These are phyloP conservation scores for Drosophila testacea DNA, from an alignment of 2,888 invertebrate species.

Conservation along the genomic window DNA sequence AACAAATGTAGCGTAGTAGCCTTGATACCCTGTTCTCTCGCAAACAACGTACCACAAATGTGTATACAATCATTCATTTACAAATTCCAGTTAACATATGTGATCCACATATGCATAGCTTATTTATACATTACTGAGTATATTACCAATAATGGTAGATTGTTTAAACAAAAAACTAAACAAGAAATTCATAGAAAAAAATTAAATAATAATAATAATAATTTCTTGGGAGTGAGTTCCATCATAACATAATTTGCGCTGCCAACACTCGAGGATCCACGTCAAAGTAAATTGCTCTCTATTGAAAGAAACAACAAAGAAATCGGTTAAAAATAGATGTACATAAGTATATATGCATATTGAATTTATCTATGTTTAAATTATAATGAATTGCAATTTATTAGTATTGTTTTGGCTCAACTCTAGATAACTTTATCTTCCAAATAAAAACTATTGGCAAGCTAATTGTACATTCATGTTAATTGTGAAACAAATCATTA, in stretches of 20 bases:
- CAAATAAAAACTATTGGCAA: no score
- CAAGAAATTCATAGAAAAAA: no score
- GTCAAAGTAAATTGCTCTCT: neutral
- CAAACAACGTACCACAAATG: slow-evolving; percentile 11
- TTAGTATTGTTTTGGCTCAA: no score
- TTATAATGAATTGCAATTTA: neutral
- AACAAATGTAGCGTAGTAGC: slow-evolving; percentile 1
- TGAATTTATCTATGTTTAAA: neutral
- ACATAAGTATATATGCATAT: neutral
- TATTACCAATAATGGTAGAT: neutral
- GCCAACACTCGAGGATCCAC: neutral
- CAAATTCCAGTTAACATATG: neutral
- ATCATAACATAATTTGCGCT: neutral
- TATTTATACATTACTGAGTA: slow-evolving; percentile 20
- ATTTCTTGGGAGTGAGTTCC: neutral
- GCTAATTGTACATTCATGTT: no score
- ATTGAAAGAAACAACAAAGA: neutral
- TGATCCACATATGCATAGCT: slow-evolving; percentile 1
- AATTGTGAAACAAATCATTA: neutral
- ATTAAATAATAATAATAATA: neutral
- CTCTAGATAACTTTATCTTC: no score
- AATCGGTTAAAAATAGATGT: neutral
- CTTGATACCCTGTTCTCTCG: neutral
- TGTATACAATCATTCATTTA: neutral
- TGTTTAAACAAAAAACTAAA: neutral